Percentiles rank a stretch among this genome's conserved stretches.
Conservation (phyloP, 2,113 vertebrate genomes). For the Brevimyrus niger region DNA sequence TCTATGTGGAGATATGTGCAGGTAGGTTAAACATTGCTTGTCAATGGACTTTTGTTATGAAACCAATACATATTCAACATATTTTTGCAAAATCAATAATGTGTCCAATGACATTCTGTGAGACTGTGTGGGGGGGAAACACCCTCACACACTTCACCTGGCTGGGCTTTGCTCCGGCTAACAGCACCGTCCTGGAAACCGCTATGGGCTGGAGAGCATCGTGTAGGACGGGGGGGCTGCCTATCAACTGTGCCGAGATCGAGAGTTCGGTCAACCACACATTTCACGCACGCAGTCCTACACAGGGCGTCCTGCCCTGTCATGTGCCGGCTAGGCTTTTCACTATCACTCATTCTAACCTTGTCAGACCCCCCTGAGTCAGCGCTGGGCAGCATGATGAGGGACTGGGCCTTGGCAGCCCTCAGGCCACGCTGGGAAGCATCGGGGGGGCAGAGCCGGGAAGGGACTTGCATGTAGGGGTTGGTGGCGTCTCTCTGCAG, state of each 20-base stretch:
- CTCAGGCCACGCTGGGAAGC: slow-evolving; percentile 66
- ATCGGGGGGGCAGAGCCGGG: slow-evolving; percentile 47
- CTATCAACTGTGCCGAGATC: not conserved
- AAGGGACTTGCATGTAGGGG: slow-evolving; percentile 17
- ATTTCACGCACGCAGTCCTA: not conserved
- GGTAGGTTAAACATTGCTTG: too few relatives aligned
- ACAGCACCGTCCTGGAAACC: not conserved
- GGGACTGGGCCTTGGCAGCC: slow-evolving; percentile 86
- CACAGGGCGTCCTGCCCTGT: not conserved
- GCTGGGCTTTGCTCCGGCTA: not conserved
- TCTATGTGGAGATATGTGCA: too few relatives aligned
- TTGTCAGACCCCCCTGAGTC: slow-evolving; percentile 67
- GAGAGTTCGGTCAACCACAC: not conserved
- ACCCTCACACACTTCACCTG: not conserved
- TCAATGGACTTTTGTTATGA: too few relatives aligned
- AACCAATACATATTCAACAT: too few relatives aligned
- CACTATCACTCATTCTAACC: slow-evolving; percentile 49
- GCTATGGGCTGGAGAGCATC: not conserved
- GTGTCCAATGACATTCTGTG: not conserved
- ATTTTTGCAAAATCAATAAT: too few relatives aligned
- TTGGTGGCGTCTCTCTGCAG: slow-evolving; percentile 15
- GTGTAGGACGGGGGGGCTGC: not conserved
- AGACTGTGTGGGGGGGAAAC: not conserved
- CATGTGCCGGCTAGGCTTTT: not conserved
- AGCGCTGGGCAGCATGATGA: slow-evolving; percentile 77